Evolutionary conservation across 1,140 invertebrate species (phyloP), one percentile per base, ranked within the genome.

Genomic region (Caligus rogercresseyi): DNA sequence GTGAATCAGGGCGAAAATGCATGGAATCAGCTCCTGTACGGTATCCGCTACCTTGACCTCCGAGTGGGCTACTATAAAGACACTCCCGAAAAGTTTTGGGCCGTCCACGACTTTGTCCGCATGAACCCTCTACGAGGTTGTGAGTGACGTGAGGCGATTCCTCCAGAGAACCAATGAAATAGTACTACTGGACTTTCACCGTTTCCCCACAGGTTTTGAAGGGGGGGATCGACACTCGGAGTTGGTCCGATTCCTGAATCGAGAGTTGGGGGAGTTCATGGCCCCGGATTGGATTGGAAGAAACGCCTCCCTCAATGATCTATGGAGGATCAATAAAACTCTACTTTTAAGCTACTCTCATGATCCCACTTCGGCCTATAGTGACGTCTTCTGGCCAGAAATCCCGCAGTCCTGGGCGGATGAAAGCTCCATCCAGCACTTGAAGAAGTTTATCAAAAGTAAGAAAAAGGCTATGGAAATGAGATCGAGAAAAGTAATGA

Each of bases 251-350:
- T 72, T 83, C 43, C 69, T 86, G n/a, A 70, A 78, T 64, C 69
- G 72, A 26, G 79, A 84, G 70, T 74, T 86, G 23, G 80, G 78
- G 68, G 69, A 76, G 26, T 72, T 74, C 72, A 73, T 80, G 68
- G 52, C 79, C 63, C 70, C 78, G 63, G 66, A 60, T 18, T 61
- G 64, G 14, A 52, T 69, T 3, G 69, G 67, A 54, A 65, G 65
- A 26, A 67, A 68, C 43, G 70, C 69, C 59, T 82, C 80, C 0
- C 69, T 85, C 1, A 79, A 80, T 63, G 74, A 80, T 31, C 75
- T 85, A 2, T 78, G 83, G 74, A 21, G 24, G 16, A 19, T 53
- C 1, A 62, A 62, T n/a, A 21, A 65, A 67, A 52, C 68, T 64
- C 16, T 54, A 68, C 0, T 25, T 66, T 11, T 24, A 68, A 15